Evolutionary conservation across 2,113 vertebrate genomes (phyloP), one percentile per base, ranked within the genome.

Genomic region (Capreolus pygargus): DNA sequence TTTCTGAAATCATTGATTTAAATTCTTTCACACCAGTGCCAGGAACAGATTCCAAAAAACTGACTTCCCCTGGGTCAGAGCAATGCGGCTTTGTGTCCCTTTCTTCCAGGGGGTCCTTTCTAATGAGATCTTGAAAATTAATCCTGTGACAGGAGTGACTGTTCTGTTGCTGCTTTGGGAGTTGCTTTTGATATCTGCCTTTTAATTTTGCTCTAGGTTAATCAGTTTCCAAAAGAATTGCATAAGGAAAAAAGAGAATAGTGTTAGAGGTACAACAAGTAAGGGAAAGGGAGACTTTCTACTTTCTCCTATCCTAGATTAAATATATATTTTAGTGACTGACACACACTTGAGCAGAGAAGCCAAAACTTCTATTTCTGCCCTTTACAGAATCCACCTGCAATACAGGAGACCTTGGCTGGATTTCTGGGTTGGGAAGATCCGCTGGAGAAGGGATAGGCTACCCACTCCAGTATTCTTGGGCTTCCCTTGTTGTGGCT

Each of bases 1-100:
- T 82, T 91, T 91, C 92, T 70, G 78, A 95, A 94, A 89, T 55
- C 10, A 96, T 54, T 61, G 25, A 86, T 52, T 95, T 82, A 78
- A 91, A 81, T 94, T 67, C 54, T 95, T 95, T 96, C 57, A 33
- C 52, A 89, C 47, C 21, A 89, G 79, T 21, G n/a, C 94, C 67
- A 60, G 92, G 45, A 89, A 67, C 64, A 89, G 70, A 78, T 92
- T 94, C 84, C 96, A 95, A 43, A 93, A 91, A 60, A 19, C 76
- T 74, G 93, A 93, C 91, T 92, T 91, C 23, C 86, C 76, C 70
- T 28, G 28, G 54, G 81, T 86, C 57, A 4, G 58, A 82, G 95
- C 96, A 97, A 93, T 91, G 83, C 43, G 13, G 81, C 85, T 94
- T 87, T 97, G 85, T 97, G 84, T n/a, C 23, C 43, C 79, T 87